Percentiles rank a stretch among this genome's conserved stretches.
These are phyloP conservation scores for Egretta garzetta DNA, from an alignment of 2,113 vertebrate genomes.

Conservation along the genomic window DNA sequence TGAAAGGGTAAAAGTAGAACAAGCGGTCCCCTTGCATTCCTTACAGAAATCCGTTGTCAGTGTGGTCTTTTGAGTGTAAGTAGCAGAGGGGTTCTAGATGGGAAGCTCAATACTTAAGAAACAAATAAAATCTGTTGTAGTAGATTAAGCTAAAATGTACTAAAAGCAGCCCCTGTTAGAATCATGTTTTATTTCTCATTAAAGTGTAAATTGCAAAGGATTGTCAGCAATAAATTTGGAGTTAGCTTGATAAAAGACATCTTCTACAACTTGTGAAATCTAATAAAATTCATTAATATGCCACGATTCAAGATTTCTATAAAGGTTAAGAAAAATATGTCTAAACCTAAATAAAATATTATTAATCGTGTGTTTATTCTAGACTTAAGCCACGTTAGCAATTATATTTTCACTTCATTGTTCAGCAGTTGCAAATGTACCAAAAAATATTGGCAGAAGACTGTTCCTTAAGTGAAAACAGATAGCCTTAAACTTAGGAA, in stretches of 20 bases:
- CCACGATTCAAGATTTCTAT: constrained; percentile 50
- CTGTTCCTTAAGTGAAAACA: constrained; percentile 71
- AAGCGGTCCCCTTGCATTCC: background rate
- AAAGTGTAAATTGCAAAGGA: constrained; percentile 19
- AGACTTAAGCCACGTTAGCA: constrained; percentile 12
- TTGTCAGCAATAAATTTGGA: constrained; percentile 15
- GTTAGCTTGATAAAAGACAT: constrained; percentile 42
- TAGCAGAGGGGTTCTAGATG: background rate
- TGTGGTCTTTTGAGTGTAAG: background rate
- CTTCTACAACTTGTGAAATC: constrained; percentile 52
- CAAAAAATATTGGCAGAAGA: constrained; percentile 61
- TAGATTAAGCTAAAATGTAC: background rate
- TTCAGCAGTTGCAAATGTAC: constrained; percentile 69
- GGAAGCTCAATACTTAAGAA: background rate
- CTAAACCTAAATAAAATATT: constrained; percentile 61
- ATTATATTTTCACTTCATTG: constrained; percentile 65
- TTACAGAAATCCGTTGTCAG: background rate
- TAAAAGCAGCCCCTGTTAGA: background rate
- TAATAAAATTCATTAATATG: constrained; percentile 70
- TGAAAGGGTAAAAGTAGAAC: constrained; percentile 12
- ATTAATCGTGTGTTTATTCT: constrained; percentile 57
- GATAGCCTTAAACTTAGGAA: constrained; percentile 51
- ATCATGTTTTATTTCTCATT: constrained; percentile 41
- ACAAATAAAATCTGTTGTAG: constrained; percentile 30
- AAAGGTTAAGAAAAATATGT: constrained; percentile 59